Percentiles rank a stretch among this genome's conserved stretches.
These are phyloP conservation scores for Mycteria americana DNA, from an alignment of 2,797 vertebrate species.

Conservation along the genomic window DNA sequence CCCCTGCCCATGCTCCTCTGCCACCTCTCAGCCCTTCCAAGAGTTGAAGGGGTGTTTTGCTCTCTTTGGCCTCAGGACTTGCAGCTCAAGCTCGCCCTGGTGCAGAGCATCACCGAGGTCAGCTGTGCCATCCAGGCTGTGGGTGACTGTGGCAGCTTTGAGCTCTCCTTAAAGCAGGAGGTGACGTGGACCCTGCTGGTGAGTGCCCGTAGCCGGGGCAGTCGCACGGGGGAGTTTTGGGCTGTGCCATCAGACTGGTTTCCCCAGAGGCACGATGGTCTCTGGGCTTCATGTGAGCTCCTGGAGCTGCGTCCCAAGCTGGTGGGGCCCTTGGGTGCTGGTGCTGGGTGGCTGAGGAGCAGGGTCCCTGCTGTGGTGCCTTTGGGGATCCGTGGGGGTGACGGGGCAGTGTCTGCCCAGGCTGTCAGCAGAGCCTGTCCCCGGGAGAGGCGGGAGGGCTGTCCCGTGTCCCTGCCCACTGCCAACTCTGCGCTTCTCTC, in stretches of 20 bases:
- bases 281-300: not conserved
- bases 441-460: not conserved
- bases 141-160: not conserved
- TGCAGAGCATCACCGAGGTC: not conserved
- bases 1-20: not conserved
- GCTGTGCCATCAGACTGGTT: not conserved
- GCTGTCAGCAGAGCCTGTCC: not conserved
- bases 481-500: not conserved
- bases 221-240: not conserved
- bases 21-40: no score
- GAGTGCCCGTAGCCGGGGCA: not conserved
- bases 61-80: not conserved
- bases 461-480: not conserved
- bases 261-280: not conserved
- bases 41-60: not conserved
- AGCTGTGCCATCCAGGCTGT: not conserved
- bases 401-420: not conserved
- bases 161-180: not conserved
- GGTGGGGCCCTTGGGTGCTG: not conserved
- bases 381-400: not conserved
- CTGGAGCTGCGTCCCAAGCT: not conserved
- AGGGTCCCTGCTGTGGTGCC: not conserved
- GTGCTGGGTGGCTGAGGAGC: not conserved
- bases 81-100: not conserved
- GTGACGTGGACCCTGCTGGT: not conserved